Evolutionary conservation across 2,113 vertebrate genomes (phyloP), one percentile per base, ranked within the genome.

Genomic region (Mola mola): DNA sequence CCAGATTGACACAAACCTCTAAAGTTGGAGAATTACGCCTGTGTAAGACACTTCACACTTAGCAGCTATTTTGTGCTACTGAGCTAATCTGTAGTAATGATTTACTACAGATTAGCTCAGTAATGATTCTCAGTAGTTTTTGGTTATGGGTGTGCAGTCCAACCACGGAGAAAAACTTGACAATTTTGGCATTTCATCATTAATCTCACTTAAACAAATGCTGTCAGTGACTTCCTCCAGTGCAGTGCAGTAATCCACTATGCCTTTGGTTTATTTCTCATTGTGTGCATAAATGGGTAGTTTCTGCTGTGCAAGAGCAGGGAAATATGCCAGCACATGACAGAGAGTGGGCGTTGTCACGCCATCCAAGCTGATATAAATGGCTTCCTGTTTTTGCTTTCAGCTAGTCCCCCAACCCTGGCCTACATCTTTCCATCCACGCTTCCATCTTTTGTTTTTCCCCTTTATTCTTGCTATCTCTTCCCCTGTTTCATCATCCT

Each of bases 361-460:
- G 50, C 63, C 69, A 53, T 85, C 74, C 72, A 61, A 50, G 48
- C 76, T 67, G 58, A 77, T 68, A 60, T 56, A 58, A 72, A 89
- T 71, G 58, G 56, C 75, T 87, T 87, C 82, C 81, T 88, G 60
- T 84, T 86, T 84, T 86, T 78, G 64, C 66, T 79, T 74, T 72
- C 56, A 47, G 21, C 40, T 58, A 33, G 19, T 6, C 34, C 42
- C 49, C 43, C n/a, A 52, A 52, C 46, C 62, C 40, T 34, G 43
- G 42, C 31, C 63, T 24, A 26, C 56, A 37, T 75, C 65, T 70
- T 87, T 75, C 70, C 67, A 51, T 57, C 77, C 50, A 34, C 19
- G 57, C 64, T 65, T 78, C 77, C 69, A 78, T 86, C 67, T 78
- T 84, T 83, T 84, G 75, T 84, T 57, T 21, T 59, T 60, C 52